A percentile compares a stretch with the other conserved stretches of the same genome.
Conservation (phyloP, 2,113 vertebrate species). For the Phaethornis superciliosus region DNA sequence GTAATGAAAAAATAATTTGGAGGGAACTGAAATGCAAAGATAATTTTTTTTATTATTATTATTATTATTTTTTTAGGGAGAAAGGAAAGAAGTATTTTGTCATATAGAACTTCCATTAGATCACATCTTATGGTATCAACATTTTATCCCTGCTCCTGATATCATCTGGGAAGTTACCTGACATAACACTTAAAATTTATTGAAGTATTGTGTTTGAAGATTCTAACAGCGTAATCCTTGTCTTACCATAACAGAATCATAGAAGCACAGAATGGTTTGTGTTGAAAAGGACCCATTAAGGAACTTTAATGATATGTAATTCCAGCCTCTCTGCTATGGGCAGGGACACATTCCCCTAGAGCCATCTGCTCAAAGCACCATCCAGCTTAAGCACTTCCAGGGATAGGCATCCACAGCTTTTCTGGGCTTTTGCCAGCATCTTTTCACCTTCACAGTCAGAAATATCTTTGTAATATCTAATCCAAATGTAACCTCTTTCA, state of each 20-base stretch:
- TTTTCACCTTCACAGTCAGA: too few relatives aligned
- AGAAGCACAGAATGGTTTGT: too few relatives aligned
- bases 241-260: neutral
- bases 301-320: too few relatives aligned
- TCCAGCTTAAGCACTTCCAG: too few relatives aligned
- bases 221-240: neutral
- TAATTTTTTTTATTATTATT: neutral
- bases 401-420: too few relatives aligned
- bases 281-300: too few relatives aligned
- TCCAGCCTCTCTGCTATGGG: too few relatives aligned
- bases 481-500: too few relatives aligned
- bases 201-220: neutral
- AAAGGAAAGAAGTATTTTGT: neutral
- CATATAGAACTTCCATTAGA: neutral
- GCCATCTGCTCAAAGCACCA: too few relatives aligned
- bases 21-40: neutral
- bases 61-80: neutral
- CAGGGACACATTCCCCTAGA: too few relatives aligned
- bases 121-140: neutral
- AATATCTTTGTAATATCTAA: too few relatives aligned
- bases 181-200: neutral
- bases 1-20: neutral
- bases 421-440: too few relatives aligned
- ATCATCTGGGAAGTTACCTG: neutral
- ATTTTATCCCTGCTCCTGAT: neutral